These are phyloP conservation scores for Eudyptes chrysolophus DNA, from an alignment of 2,113 vertebrate genomes.

Conservation along the genomic window DNA sequence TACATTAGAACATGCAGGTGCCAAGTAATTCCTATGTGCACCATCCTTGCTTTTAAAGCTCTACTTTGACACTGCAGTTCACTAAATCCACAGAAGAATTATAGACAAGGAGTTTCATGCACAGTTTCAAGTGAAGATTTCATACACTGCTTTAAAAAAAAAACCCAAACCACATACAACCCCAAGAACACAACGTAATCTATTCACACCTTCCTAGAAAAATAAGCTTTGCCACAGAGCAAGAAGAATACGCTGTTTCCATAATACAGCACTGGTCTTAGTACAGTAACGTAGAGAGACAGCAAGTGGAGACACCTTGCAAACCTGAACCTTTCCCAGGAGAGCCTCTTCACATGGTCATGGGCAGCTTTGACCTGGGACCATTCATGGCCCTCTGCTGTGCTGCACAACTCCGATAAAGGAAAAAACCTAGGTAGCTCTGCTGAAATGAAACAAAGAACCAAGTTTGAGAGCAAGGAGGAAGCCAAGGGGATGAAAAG, in stretches of 20 bases:
- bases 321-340: neutral
- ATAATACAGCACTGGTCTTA: neutral
- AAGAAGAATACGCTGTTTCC: neutral
- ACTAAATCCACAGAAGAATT: neutral
- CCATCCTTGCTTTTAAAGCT: neutral
- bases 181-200: neutral
- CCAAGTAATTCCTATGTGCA: neutral
- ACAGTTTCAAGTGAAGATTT: neutral
- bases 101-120: neutral
- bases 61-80: neutral
- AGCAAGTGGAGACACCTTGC: neutral
- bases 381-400: neutral
- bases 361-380: neutral
- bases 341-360: too few relatives aligned
- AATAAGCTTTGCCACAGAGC: neutral
- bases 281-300: fast-evolving
- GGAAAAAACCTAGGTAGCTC: neutral
- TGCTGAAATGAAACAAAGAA: neutral
- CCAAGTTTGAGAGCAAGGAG: neutral
- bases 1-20: neutral
- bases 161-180: neutral
- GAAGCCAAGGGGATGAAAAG: neutral
- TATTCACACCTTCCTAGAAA: neutral
- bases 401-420: neutral
- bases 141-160: neutral